These are phyloP conservation scores for Exocentrus adspersus DNA, from an alignment of 2,888 invertebrate species.

Conservation along the genomic window DNA sequence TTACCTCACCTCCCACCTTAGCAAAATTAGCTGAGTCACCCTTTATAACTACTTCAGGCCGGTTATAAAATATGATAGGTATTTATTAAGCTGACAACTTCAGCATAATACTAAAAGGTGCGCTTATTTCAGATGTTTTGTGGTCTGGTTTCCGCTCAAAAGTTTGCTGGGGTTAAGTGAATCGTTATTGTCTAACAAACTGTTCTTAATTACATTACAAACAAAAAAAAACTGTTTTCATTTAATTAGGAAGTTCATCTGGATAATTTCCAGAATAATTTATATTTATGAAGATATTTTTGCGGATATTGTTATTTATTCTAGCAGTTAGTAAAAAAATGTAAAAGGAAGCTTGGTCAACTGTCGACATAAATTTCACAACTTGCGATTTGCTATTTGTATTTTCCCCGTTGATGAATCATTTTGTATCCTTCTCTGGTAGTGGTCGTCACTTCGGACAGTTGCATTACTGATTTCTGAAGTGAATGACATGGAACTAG, in stretches of 20 bases:
- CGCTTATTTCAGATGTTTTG: neutral
- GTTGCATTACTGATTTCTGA: constrained; percentile 30
- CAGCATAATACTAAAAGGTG: neutral
- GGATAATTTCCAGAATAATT: too few relatives aligned
- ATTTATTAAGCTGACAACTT: constrained; percentile 21
- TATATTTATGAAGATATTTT: too few relatives aligned
- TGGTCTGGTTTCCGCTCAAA: neutral
- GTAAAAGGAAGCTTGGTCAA: too few relatives aligned
- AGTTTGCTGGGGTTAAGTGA: neutral
- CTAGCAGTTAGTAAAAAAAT: too few relatives aligned
- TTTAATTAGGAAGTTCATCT: too few relatives aligned
- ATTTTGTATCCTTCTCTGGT: constrained; percentile 19
- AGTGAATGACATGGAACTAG: constrained; percentile 40
- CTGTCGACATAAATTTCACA: too few relatives aligned
- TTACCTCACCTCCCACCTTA: constrained; percentile 16
- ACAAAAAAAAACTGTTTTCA: too few relatives aligned
- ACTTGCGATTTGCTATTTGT: too few relatives aligned
- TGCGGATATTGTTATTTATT: too few relatives aligned
- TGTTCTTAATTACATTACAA: neutral
- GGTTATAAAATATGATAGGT: constrained; percentile 20
- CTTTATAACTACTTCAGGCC: constrained; percentile 21
- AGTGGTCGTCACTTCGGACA: constrained; percentile 13
- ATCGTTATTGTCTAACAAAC: neutral
- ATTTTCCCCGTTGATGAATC: neutral
- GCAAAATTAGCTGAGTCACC: constrained; percentile 24